Evolutionary conservation across 2,797 vertebrate species (phyloP), one percentile per base, ranked within the genome.

Genomic region (Lepilemur septentrionalis): DNA sequence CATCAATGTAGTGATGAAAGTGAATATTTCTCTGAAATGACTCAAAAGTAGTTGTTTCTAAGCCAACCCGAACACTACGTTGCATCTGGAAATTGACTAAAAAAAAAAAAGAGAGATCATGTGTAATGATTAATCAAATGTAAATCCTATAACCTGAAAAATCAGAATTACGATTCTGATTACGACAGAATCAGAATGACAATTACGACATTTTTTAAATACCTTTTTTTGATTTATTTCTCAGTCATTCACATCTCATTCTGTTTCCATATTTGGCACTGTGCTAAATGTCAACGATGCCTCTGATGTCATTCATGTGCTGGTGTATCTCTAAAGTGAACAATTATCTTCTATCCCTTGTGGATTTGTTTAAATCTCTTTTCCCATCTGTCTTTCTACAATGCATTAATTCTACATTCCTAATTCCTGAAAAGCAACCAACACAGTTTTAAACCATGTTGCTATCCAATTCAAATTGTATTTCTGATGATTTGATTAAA

Each of bases 401-500:
- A 8, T 83, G 30, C 43, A 17, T 32, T 73, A 61, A 78, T 94
- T 83, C 69, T 59, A 72, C 69, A 22, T 63, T 93, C 46, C 61
- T 93, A 70, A 92, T 95, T 96, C 95, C 75, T 43, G 1, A 93
- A 96, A 92, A 89, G 82, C 57, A 91, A 15, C n/a, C n/a, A 86
- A 59, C 88, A 78, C 79, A 41, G 32, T 80, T 84, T 46, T 86
- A 88, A 95, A 73, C 73, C 85, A 15, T 70, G 93, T 73, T 91
- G 48, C 30, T 50, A 1, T 94, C 82, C 91, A 93, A 80, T 48
- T 95, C 80, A 63, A 93, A 85, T 46, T 89, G 59, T 81, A 72
- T 91, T 86, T 89, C 86, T 67, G 76, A 84, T 79, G 72, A 94
- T 96, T 97, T 81, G 94, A 91, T 94, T 95, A 89, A 91, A 85